phyloP scores from a whole-genome alignment of 37 sponge, comb jelly and placozoan species.

The Bolinopsis microptera region DNA sequence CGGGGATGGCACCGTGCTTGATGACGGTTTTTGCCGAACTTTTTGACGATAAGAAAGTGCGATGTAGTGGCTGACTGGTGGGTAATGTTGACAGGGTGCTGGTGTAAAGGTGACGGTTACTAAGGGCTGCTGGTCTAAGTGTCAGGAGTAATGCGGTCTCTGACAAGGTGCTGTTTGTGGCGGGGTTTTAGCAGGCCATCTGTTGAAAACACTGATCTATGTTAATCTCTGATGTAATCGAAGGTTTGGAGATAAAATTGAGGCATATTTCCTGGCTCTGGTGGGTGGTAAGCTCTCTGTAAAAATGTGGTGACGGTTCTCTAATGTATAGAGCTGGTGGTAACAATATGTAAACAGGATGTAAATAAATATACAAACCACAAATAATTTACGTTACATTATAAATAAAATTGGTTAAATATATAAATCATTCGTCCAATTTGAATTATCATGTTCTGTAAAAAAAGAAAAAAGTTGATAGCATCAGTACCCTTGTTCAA shows the following conservation, averaged over 20 bases:
- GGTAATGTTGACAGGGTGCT: not conserved
- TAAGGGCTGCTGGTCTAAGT: too few species aligned
- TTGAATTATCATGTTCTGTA: not conserved
- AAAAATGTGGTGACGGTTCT: too few species aligned
- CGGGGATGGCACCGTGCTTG: not conserved
- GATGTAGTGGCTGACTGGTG: not conserved
- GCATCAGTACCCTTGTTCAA: too few species aligned
- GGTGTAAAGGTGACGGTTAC: too few species aligned
- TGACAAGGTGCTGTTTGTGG: too few species aligned
- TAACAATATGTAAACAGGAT: not conserved
- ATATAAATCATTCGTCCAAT: not conserved
- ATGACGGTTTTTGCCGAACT: not conserved
- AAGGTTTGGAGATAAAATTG: not conserved
- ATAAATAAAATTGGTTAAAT: not conserved
- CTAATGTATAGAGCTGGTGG: not conserved
- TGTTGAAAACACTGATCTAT: not conserved
- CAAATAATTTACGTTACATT: slow-evolving; percentile 36
- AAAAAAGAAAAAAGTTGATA: too few species aligned
- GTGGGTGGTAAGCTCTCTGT: too few species aligned
- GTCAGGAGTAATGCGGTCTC: too few species aligned
- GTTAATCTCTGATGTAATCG: not conserved
- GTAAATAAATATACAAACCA: slow-evolving; percentile 57
- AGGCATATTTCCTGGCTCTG: too few species aligned
- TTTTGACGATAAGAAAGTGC: not conserved
- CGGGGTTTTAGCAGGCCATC: too few species aligned